Conservation (phyloP, 2,888 invertebrate species). For the Pasiphila rectangulata region DNA sequence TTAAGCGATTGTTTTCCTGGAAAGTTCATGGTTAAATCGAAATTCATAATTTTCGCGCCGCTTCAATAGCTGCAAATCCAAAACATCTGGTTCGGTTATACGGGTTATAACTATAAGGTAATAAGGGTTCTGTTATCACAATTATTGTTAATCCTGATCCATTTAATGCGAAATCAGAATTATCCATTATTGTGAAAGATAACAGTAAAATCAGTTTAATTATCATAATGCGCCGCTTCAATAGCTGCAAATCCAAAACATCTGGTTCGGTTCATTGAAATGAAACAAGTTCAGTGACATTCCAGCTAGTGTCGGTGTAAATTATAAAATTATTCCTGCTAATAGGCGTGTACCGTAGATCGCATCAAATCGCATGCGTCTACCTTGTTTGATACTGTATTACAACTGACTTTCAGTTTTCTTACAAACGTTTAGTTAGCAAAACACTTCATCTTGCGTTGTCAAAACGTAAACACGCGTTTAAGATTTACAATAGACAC, state of each 20-base stretch:
- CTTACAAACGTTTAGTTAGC: slow-evolving; percentile 1
- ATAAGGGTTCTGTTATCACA: too few relatives aligned
- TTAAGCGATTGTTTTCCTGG: too few relatives aligned
- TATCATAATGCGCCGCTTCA: slow-evolving; percentile 32
- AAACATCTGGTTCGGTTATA: too few relatives aligned
- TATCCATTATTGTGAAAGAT: slow-evolving; percentile 7
- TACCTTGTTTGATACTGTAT: background rate
- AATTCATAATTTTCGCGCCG: too few relatives aligned
- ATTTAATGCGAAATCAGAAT: slow-evolving; percentile 4
- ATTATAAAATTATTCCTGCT: slow-evolving; percentile 26
- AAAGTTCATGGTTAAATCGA: too few relatives aligned
- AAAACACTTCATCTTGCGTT: slow-evolving; percentile 3
- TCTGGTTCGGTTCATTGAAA: slow-evolving; percentile 36
- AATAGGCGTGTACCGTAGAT: slow-evolving; percentile 18
- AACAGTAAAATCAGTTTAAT: slow-evolving; percentile 28
- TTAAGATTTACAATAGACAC: slow-evolving; percentile 5
- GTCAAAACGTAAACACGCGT: slow-evolving; percentile 6
- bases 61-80: too few relatives aligned
- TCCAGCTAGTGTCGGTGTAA: slow-evolving; percentile 30
- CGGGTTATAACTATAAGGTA: too few relatives aligned
- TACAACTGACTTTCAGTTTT: background rate
- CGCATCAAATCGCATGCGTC: slow-evolving; percentile 6
- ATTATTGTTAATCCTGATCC: too few relatives aligned
- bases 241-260: slow-evolving; percentile 34
- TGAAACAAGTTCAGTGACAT: slow-evolving; percentile 38